Conservation (phyloP, 2,888 invertebrate genomes). For the Cosmia pyralina region DNA sequence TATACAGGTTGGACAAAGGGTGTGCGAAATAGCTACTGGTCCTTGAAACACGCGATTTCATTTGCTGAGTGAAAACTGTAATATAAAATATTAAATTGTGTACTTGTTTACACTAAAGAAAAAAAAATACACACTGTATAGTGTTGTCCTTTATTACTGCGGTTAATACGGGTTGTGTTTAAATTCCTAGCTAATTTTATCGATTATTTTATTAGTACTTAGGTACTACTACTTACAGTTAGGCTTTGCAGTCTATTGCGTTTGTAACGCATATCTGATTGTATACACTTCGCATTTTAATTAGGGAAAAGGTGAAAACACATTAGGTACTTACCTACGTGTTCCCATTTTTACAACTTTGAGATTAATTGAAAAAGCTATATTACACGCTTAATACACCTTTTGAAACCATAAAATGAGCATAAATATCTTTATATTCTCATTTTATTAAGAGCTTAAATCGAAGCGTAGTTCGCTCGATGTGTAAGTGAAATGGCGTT, state of each 20-base stretch:
- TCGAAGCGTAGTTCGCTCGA: too few relatives aligned
- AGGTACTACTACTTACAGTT: constrained; percentile 21
- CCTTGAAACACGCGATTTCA: constrained; percentile 67
- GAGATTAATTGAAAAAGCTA: constrained; percentile 64
- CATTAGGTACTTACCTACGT: constrained; percentile 15
- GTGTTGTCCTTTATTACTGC: not conserved
- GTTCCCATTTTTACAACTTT: constrained; percentile 47
- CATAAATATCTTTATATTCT: constrained; percentile 62
- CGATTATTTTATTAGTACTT: constrained; percentile 47
- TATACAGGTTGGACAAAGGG: constrained; percentile 62
- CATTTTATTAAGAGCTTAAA: constrained; percentile 24
- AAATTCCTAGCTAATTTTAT: constrained; percentile 51
- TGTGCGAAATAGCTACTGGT: constrained; percentile 70
- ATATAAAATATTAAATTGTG: constrained; percentile 1
- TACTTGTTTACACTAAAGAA: constrained; percentile 15
- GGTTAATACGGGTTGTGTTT: not conserved
- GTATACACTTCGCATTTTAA: constrained; percentile 48
- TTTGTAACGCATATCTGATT: constrained; percentile 36
- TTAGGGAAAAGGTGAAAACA: constrained; percentile 65
- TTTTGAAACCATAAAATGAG: constrained; percentile 59
- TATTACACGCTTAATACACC: constrained; percentile 58
- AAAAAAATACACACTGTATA: constrained; percentile 17
- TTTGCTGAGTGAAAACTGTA: constrained; percentile 53
- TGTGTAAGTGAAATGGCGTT: too few relatives aligned
- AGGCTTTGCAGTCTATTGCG: constrained; percentile 4